Percentiles rank a stretch among this genome's conserved stretches.
These are phyloP conservation scores for Thecocarcelia acutangulata DNA, from an alignment of 2,888 invertebrate genomes.

Conservation along the genomic window DNA sequence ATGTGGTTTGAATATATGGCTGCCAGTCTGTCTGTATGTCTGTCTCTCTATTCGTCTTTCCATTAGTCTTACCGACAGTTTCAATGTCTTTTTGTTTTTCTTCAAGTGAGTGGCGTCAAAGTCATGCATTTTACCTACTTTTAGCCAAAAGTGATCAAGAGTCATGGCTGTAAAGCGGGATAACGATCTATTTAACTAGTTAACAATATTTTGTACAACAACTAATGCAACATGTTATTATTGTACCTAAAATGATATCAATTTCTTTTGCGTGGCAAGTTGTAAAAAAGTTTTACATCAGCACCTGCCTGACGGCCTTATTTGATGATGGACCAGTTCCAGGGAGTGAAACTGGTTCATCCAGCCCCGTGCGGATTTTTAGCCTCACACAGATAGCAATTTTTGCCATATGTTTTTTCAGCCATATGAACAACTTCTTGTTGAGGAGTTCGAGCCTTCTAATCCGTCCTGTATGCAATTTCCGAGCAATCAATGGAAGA, in stretches of 20 bases:
- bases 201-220: slow-evolving; percentile 45
- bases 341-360: too few relatives aligned
- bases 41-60: neutral
- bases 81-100: neutral
- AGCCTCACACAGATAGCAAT: too few relatives aligned
- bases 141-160: slow-evolving; percentile 27
- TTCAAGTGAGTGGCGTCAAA: slow-evolving; percentile 45
- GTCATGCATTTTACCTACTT: slow-evolving; percentile 57
- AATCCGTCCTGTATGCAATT: too few relatives aligned
- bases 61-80: slow-evolving; percentile 8
- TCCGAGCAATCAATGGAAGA: too few relatives aligned
- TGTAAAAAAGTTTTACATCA: too few relatives aligned
- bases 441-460: too few relatives aligned
- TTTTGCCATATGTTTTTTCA: too few relatives aligned
- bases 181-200: slow-evolving; percentile 55
- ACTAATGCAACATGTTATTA: neutral
- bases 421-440: too few relatives aligned
- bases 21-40: neutral
- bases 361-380: too few relatives aligned
- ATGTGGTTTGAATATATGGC: neutral
- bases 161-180: slow-evolving; percentile 49
- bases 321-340: too few relatives aligned
- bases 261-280: slow-evolving; percentile 6
- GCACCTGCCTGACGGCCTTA: too few relatives aligned
- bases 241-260: slow-evolving; percentile 31